Evolutionary conservation across 2,113 vertebrate genomes (phyloP), one percentile per base, ranked within the genome.

Genomic region (Thalassoma bifasciatum): DNA sequence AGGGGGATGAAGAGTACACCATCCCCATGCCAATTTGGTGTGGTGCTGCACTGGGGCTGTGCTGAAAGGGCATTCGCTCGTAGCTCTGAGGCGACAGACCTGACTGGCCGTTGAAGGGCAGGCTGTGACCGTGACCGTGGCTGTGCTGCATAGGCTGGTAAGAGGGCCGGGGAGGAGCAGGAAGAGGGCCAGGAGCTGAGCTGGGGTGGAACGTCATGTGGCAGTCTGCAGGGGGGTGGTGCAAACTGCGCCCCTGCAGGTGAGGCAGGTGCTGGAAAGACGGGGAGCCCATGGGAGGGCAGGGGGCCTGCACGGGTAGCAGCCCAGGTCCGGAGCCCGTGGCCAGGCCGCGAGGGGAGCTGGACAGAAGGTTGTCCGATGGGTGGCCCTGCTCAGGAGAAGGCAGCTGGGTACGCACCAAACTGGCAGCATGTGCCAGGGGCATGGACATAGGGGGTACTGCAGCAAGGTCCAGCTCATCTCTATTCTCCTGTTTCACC

Each of bases 401-500:
- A 90, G 97, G 93, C 91, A 96, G 93, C 87, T 95, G 95, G 85
- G 95, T 86, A 86, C 93, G 92, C 79, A 95, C 93, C 72, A 96
- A 85, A 5, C 77, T 90, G 82, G 91, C 86, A 54, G 91, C 66
- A 59, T 94, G 96, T 66, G 94, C 90, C 87, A 96, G 83, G 86
- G 96, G 89, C 86, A 94, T 86, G 61, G 94, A 85, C 91, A 98
- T 86, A 53, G 96, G 90, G 1, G 95, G 90, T 79, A 95, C 89
- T 2, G 94, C 77, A 83, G 96, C 80, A 77, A 94, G 91, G 88
- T 99, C 97, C 89, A 96, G 86, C 51, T 99, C 97, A 7, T 99
- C 96, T 92, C 95, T 94, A 86, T 95, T 95, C 92, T 99, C 97
- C 91, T 97, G 96, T 86, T 99, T 99, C 90, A 98, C 95, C 91